Base-by-base conservation (phyloP, 2,888 invertebrate genomes). In the Petrolisthes cinctipes region DNA sequence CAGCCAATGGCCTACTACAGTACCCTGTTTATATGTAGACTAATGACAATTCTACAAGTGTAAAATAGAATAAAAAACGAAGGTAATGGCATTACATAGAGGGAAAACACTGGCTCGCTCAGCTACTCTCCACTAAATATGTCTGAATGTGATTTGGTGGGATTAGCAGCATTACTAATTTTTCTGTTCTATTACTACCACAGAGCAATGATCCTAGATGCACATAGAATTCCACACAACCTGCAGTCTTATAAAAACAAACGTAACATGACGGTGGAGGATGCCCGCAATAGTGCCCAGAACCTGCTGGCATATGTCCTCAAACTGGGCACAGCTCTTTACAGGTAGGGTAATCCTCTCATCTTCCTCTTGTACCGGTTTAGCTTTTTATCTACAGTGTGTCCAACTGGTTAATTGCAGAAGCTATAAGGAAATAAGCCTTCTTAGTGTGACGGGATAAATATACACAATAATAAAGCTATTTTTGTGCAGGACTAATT, bases 121-220 rank as follows among this genome's bases (percentile, higher is more conserved):
- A 37, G 37, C 37, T 37, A 37, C 37, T 37, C 37, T 37, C 37
- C 37, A 37, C 37, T 37, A 37, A 37, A 37, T 37, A 37, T 37
- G 3, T 66, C 3, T 66, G 66, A 66, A 17, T 66, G n/a, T 17
- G n/a, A 66, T 17, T 1, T 66, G 66, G 66, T 66, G n/a, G n/a
- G 14, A 66, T 66, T 66, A n/a, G n/a, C 3, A 66, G 66, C 14
- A 66, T 11, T 66, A 66, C 66, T 66, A 73, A 73, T 23, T 73
- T 73, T 73, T 75, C 9, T 75, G 51, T 4, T 23, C 14, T 75
- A 23, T 75, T 51, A 75, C 54, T 75, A 20, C n/a, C 20, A 54
- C 80, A 80, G 80, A 14, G 80, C 80, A 6, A 61, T 80, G 80
- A 80, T 80, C 56, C 61, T 80, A 7, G 80, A 80, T 56, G 80